Evolutionary conservation across 2,797 vertebrate genomes (phyloP), one percentile per base, ranked within the genome.

Genomic region (Sebastes wilsoni): DNA sequence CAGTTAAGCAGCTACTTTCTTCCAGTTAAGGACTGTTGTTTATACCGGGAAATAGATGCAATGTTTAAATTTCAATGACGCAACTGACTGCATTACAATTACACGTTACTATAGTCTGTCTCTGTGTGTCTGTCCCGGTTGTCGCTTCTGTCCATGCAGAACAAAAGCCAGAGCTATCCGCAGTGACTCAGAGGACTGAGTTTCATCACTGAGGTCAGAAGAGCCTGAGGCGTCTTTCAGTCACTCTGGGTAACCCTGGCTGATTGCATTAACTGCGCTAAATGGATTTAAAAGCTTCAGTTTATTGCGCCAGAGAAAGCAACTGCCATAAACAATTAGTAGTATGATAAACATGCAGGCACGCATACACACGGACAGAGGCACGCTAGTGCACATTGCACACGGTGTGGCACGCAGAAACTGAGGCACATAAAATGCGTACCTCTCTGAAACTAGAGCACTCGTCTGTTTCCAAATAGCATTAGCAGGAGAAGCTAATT

Each of bases 261-360:
- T 92, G 82, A 93, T 91, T 86, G 79, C 78, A 91, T 94, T 94
- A 94, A 83, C 84, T 72, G 72, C 77, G 81, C 84, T 72, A 88
- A 93, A 93, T 77, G 66, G 80, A 89, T 92, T 92, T 90, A 81
- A 93, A 92, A 91, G 89, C 82, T 90, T 90, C 80, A 88, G 84
- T 89, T 93, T 91, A 93, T 89, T 86, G 88, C 42, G 60, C 77
- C 87, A 87, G 86, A 90, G 87, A 89, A 88, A 90, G 79, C 80
- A 87, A 78, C 86, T 90, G 86, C 87, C 90, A 92, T 71, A 79
- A 88, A 86, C 91, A 87, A 91, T 94, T 94, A 91, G 70, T 16
- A 34, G 28, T 79, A 88, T 72, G 86, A 87, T 87, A 77, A 89
- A 89, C 89, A 93, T 77, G 82, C 87, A 85, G 36, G 54, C 65